Conservation (phyloP, 1,140 invertebrate genomes). For the Thaumatotibia leucotreta region DNA sequence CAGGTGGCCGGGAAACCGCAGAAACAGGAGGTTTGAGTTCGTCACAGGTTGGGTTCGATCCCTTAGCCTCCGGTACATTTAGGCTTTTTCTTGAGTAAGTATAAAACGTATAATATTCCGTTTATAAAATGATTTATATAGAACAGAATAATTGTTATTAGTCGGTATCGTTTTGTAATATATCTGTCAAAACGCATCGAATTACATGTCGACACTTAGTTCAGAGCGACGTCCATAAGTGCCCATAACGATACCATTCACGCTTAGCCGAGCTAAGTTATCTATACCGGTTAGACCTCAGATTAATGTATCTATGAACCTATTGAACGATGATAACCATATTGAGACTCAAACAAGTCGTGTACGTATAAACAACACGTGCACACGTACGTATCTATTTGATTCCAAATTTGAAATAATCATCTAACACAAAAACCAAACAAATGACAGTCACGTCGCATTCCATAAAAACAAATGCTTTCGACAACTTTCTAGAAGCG, state of each 20-base stretch:
- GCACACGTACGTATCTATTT: neutral
- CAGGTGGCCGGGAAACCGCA: no score
- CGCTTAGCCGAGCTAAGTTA: neutral
- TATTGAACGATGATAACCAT: neutral
- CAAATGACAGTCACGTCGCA: constrained; percentile 13
- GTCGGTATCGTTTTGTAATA: neutral
- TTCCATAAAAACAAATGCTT: neutral
- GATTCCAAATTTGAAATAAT: constrained; percentile 13
- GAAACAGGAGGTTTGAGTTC: no score
- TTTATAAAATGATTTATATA: no score
- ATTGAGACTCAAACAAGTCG: neutral
- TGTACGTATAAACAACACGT: constrained; percentile 2
- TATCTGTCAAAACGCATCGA: neutral
- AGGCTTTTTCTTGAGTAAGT: no score
- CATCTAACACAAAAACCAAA: constrained; percentile 13
- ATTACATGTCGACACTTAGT: neutral
- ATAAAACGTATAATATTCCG: no score
- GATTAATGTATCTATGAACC: neutral
- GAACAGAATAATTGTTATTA: no score
- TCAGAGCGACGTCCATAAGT: neutral
- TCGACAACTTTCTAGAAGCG: neutral
- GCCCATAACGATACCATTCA: neutral
- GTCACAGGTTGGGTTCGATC: no score
- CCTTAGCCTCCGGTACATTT: no score
- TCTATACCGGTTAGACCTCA: neutral